Evolutionary conservation across 1,140 invertebrate species (phyloP), one percentile per base, ranked within the genome.

Genomic region (Episyrphus balteatus): DNA sequence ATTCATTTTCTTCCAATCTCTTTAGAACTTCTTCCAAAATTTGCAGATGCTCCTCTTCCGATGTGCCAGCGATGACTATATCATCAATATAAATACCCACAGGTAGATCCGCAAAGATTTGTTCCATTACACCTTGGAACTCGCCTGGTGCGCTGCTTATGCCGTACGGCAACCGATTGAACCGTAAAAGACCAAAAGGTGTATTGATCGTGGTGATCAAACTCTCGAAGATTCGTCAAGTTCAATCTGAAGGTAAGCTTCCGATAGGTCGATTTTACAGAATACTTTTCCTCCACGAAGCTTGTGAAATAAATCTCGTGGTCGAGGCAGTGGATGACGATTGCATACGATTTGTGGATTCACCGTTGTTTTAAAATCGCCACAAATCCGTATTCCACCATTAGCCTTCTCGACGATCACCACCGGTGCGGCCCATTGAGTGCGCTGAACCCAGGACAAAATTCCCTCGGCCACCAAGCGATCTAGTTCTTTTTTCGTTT

Each of bases 341-440:
- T 61, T 55, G 15, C 63, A 52, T 33, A 52, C 47, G 15, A 66
- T 45, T 17, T 49, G 47, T 41, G 47, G 55, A 45, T 70, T 71
- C 6, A 75, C 44, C 7, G 70, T n/a, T n/a, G n/a, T 53, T 47
- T 70, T 70, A 59, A 70, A 77, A 58, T 78, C 74, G 1, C 58
- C 65, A 54, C 72, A 74, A 30, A 77, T 59, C 15, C 74, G 49
- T 31, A 70, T 51, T 14, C 55, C 51, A 10, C 68, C 69, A 52
- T 76, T 57, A 1, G 58, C 42, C 49, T 77, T 77, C 15, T 58
- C 31, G 1, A 75, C 68, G 3, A 68, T 55, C 0, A 78, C 74
- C 8, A 78, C 54, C 0, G 72, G 73, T 6, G 73, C 68, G 7
- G 68, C 72, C 74, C 73, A 78, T 36, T 72, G 62, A n/a, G 61